These are phyloP conservation scores for Mola mola DNA, from an alignment of 2,113 vertebrate genomes.

Conservation along the genomic window DNA sequence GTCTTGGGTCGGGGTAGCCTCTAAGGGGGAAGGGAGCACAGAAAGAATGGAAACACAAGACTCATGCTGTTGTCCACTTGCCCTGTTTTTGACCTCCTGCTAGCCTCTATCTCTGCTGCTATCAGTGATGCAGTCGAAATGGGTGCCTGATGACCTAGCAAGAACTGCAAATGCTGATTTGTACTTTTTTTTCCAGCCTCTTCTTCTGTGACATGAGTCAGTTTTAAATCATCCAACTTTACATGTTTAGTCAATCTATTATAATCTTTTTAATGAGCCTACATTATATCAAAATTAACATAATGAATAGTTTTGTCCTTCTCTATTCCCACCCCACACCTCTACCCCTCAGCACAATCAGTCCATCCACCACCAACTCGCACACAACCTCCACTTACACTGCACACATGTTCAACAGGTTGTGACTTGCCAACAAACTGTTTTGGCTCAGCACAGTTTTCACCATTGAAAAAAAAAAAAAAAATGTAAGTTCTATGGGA, in stretches of 20 bases:
- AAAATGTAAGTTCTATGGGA: neutral
- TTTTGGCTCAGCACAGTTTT: slow-evolving; percentile 2
- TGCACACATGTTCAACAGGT: neutral
- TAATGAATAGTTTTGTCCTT: too few relatives aligned
- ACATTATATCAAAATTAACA: too few relatives aligned
- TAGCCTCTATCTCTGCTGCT: slow-evolving; percentile 59
- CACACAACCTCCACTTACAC: neutral
- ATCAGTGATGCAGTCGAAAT: too few relatives aligned
- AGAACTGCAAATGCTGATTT: too few relatives aligned
- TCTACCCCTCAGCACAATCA: neutral
- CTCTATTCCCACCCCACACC: neutral
- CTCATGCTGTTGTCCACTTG: slow-evolving; percentile 67
- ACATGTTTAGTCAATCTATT: too few relatives aligned
- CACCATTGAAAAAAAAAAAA: neutral
- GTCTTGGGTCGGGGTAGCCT: slow-evolving; percentile 64
- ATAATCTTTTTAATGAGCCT: too few relatives aligned
- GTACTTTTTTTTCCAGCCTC: too few relatives aligned
- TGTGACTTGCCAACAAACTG: slow-evolving; percentile 4
- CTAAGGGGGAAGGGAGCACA: slow-evolving; percentile 57
- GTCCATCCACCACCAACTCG: neutral
- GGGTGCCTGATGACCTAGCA: too few relatives aligned
- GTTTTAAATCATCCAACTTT: too few relatives aligned
- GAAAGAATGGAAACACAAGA: slow-evolving; percentile 70
- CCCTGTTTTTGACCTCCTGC: slow-evolving; percentile 61
- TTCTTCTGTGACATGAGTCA: too few relatives aligned